Evolutionary conservation across 2,797 vertebrate genomes (phyloP).

Genomic region (Crotalus adamanteus): DNA sequence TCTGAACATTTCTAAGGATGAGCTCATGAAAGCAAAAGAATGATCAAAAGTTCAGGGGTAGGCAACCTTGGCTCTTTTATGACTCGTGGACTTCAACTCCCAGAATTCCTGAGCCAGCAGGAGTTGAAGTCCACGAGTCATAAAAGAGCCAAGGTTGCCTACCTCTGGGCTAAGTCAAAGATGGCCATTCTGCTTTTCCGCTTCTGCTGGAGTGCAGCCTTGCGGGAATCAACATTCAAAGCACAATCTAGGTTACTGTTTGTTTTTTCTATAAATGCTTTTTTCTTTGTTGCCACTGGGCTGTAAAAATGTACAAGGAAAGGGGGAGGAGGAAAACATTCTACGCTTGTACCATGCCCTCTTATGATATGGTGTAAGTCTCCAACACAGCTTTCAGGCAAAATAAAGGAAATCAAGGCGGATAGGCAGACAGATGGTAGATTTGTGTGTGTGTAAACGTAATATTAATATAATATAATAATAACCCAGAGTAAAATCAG

Average conservation of each 20-base stretch:
- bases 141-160: too few species aligned
- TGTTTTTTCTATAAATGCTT: constrained; percentile 29
- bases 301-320: constrained; percentile 6
- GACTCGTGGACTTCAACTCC: too few species aligned
- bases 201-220: constrained; percentile 6
- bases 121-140: too few species aligned
- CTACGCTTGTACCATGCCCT: not conserved
- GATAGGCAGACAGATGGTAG: not conserved
- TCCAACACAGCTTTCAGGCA: constrained; percentile 15
- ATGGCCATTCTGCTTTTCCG: not conserved
- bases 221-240: constrained; percentile 10
- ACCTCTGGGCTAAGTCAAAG: constrained; percentile 8
- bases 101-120: too few species aligned
- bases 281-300: not conserved
- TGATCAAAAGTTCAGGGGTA: not conserved
- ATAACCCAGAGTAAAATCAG: constrained; percentile 18
- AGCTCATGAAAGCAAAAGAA: constrained; percentile 2
- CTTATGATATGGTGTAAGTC: constrained; percentile 17
- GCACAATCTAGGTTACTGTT: not conserved
- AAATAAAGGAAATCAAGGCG: not conserved
- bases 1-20: constrained; percentile 35
- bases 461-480: not conserved
- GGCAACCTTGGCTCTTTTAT: too few species aligned
- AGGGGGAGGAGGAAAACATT: not conserved
- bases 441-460: not conserved